A percentile compares a stretch with the other conserved stretches of the same genome.
These are phyloP conservation scores for Listronotus bonariensis DNA, from an alignment of 1,140 invertebrate genomes.

Conservation along the genomic window DNA sequence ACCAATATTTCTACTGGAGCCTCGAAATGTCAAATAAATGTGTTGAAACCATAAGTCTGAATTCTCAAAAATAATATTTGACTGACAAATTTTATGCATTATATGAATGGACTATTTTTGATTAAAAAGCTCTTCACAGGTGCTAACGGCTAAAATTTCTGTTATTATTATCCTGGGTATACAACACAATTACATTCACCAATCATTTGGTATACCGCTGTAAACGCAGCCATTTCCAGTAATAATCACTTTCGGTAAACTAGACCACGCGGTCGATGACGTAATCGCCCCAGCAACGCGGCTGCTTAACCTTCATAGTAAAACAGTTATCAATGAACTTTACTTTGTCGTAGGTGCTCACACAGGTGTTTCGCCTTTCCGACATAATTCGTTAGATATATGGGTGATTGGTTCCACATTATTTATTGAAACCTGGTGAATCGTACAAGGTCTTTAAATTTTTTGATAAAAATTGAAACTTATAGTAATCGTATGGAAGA, in stretches of 20 bases:
- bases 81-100: too few relatives aligned
- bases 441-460: background rate
- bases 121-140: too few relatives aligned
- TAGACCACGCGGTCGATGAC: conserved; percentile 29
- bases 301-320: conserved; percentile 31
- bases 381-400: conserved; percentile 24
- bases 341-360: conserved; percentile 27
- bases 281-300: conserved; percentile 6
- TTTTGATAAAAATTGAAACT: too few relatives aligned
- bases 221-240: conserved; percentile 10
- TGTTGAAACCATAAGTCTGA: too few relatives aligned
- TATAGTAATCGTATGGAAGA: too few relatives aligned
- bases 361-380: conserved; percentile 32
- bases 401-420: conserved; percentile 9
- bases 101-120: too few relatives aligned
- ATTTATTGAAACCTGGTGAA: too few relatives aligned
- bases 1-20: too few relatives aligned
- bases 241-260: conserved; percentile 13
- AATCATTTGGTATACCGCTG: background rate
- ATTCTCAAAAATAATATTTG: too few relatives aligned
- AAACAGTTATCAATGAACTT: conserved; percentile 35
- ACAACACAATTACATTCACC: background rate
- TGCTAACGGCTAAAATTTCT: too few relatives aligned
- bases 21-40: too few relatives aligned
- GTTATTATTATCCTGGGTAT: too few relatives aligned